Evolutionary conservation across 2,888 invertebrate genomes (phyloP).

Genomic region (Xanthia togata): DNA sequence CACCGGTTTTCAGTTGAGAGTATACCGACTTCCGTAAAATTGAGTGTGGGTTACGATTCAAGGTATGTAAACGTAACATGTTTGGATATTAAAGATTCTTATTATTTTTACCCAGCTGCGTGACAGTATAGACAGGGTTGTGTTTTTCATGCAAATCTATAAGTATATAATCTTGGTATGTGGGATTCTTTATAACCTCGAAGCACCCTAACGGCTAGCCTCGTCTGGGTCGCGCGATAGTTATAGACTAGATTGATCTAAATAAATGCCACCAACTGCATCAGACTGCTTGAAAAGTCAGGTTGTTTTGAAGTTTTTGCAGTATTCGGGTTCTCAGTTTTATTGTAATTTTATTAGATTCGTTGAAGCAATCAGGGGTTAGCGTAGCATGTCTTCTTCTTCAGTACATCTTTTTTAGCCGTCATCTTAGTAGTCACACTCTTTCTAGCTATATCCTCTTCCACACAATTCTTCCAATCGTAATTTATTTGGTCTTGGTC

Average conservation of each 20-base stretch:
- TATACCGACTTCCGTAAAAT: constrained; percentile 4
- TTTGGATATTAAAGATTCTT: background rate
- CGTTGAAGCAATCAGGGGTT: background rate
- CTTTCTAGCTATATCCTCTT: background rate
- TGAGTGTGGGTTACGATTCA: background rate
- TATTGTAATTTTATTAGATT: background rate
- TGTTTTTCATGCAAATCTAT: background rate
- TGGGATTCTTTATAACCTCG: background rate
- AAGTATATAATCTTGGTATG: background rate
- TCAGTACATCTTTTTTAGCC: background rate
- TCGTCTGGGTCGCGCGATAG: background rate
- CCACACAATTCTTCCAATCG: background rate
- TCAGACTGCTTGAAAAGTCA: background rate
- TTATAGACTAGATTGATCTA: background rate
- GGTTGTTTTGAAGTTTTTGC: background rate
- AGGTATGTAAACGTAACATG: background rate
- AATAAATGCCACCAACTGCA: background rate
- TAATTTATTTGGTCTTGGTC: background rate
- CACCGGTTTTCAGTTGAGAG: constrained; percentile 10
- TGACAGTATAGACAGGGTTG: background rate
- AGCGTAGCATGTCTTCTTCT: background rate
- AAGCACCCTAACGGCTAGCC: background rate
- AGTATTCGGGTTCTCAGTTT: background rate
- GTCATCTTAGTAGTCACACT: background rate
- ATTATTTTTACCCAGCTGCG: background rate